These are phyloP conservation scores for Xestia rhomboidea DNA, from an alignment of 2,888 invertebrate genomes.

Conservation along the genomic window DNA sequence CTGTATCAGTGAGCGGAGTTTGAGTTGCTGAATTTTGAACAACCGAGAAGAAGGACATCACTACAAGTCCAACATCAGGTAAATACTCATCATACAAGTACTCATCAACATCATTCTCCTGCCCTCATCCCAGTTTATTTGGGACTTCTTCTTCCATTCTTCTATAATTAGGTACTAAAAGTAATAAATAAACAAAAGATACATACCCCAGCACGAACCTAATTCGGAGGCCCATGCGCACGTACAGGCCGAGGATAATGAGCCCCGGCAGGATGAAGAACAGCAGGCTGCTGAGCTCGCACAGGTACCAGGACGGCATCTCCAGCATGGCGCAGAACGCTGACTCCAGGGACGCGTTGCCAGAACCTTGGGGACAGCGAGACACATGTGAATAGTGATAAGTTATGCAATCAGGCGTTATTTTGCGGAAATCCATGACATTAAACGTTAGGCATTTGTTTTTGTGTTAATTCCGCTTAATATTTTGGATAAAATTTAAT, in stretches of 20 bases:
- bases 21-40: background rate
- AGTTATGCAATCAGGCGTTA: too few species aligned
- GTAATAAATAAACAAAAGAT: constrained; percentile 47
- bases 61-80: too few species aligned
- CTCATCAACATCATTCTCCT: too few species aligned
- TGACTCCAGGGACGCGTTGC: constrained; percentile 90
- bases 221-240: constrained; percentile 94
- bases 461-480: too few species aligned
- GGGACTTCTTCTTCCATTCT: too few species aligned
- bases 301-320: constrained; percentile 92
- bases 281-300: constrained; percentile 94
- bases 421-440: too few species aligned
- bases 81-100: too few species aligned
- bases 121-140: too few species aligned
- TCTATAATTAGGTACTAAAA: too few species aligned
- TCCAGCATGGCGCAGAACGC: constrained; percentile 95
- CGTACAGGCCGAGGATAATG: constrained; percentile 94
- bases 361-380: constrained; percentile 75
- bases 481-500: too few species aligned
- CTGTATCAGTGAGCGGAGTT: background rate
- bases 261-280: constrained; percentile 95
- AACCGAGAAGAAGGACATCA: too few species aligned
- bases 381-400: background rate
- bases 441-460: too few species aligned
- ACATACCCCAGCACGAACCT: constrained; percentile 87